Evolutionary conservation across 2,888 invertebrate species (phyloP).

Genomic region (Margaritifera margaritifera): DNA sequence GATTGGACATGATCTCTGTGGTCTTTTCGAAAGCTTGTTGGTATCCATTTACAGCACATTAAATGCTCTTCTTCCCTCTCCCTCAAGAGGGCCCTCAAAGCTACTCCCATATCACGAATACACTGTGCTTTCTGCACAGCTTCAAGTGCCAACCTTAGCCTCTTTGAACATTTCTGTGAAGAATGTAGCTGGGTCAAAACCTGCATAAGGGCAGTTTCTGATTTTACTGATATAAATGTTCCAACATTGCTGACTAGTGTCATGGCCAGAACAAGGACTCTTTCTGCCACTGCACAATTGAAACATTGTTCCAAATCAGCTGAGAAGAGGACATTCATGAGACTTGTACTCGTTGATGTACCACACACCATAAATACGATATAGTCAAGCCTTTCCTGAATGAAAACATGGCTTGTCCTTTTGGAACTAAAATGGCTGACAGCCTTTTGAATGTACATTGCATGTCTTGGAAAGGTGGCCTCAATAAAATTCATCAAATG

Average conservation of each 20-base stretch:
- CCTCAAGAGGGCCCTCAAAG: conserved; percentile 22
- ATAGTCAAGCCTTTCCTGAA: conserved; percentile 29
- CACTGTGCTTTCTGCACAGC: conserved; percentile 27
- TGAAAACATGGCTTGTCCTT: neutral
- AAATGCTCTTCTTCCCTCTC: conserved; percentile 31
- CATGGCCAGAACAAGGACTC: conserved; percentile 42
- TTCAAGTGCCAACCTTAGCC: conserved; percentile 26
- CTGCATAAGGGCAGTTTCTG: conserved; percentile 30
- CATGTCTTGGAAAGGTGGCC: conserved; percentile 27
- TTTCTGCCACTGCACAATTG: conserved; percentile 40
- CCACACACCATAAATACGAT: conserved; percentile 29
- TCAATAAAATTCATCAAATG: conserved; percentile 36
- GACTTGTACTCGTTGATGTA: conserved; percentile 16
- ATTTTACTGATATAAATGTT: conserved; percentile 24
- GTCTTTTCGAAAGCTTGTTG: neutral
- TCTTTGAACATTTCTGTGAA: conserved; percentile 22
- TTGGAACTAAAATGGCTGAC: conserved; percentile 22
- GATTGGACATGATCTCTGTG: conserved; percentile 10
- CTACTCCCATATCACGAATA: conserved; percentile 28
- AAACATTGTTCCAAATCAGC: conserved; percentile 3
- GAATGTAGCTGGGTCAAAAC: conserved; percentile 24
- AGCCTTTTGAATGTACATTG: conserved; percentile 16
- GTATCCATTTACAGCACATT: conserved; percentile 32
- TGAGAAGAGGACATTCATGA: conserved; percentile 22
- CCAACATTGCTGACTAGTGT: conserved; percentile 47